Conservation (phyloP, 2,888 invertebrate species). For the Branchipolynoe longqiensis region DNA sequence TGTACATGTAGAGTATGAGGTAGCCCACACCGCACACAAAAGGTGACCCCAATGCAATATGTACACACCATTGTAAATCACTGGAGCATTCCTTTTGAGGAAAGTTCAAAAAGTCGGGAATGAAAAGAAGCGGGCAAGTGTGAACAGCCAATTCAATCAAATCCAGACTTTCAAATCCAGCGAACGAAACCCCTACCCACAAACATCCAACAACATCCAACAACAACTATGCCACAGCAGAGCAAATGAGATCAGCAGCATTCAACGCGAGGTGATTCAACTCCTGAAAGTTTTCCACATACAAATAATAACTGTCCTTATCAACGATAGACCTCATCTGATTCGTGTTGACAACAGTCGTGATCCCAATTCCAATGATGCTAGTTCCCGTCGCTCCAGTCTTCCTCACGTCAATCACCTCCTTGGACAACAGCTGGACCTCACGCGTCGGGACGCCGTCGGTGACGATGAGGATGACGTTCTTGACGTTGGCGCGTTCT, state of each 20-base stretch:
- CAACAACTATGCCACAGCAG: too few species aligned
- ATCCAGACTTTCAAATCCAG: too few species aligned
- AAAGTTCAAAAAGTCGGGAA: too few species aligned
- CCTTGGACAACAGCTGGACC: neutral
- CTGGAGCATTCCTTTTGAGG: too few species aligned
- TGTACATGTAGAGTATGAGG: too few species aligned
- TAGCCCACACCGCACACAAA: too few species aligned
- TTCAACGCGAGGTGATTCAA: neutral
- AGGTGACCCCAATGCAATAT: too few species aligned
- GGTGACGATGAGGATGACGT: constrained; percentile 47
- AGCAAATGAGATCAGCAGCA: neutral
- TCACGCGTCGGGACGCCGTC: constrained; percentile 52
- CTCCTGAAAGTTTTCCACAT: neutral
- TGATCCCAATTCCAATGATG: constrained; percentile 46
- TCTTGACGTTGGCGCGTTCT: neutral
- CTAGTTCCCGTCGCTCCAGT: neutral
- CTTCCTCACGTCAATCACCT: constrained; percentile 25
- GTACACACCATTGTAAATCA: too few species aligned
- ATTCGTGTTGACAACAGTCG: neutral
- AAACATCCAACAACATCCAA: too few species aligned
- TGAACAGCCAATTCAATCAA: too few species aligned
- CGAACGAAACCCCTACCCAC: too few species aligned
- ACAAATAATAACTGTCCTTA: neutral
- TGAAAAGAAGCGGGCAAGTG: too few species aligned
- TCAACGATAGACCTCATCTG: neutral